Conservation (phyloP, 2,797 vertebrate genomes). For the Gastrophryne carolinensis region DNA sequence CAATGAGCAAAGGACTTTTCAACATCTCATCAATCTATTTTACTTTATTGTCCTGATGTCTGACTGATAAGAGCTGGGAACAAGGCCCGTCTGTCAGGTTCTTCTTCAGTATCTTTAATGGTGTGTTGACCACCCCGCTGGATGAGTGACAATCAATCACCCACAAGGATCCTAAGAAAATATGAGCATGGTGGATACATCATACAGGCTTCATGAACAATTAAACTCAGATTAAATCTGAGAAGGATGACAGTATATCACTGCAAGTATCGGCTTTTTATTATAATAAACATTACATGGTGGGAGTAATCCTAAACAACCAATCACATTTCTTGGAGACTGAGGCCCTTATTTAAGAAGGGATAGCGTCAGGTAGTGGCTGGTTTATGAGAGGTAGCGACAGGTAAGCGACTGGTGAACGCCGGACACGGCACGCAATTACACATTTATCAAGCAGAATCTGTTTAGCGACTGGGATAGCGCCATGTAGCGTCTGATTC, state of each 20-base stretch:
- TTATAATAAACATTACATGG: too few species aligned
- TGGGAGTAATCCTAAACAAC: background rate
- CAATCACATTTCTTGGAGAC: background rate
- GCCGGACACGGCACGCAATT: too few species aligned
- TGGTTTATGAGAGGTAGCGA: too few species aligned
- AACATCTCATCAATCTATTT: constrained; percentile 37
- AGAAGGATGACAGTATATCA: background rate
- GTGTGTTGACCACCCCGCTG: constrained; percentile 16
- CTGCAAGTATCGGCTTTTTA: background rate
- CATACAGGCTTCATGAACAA: background rate
- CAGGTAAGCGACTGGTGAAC: too few species aligned
- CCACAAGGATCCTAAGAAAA: background rate
- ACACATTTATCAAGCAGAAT: too few species aligned
- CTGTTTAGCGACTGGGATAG: too few species aligned
- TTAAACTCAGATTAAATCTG: background rate
- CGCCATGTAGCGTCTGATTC: too few species aligned
- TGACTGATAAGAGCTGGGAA: constrained; percentile 29
- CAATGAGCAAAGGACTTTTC: constrained; percentile 34
- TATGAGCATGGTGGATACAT: background rate
- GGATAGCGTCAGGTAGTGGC: too few species aligned
- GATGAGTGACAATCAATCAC: background rate
- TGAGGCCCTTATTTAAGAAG: too few species aligned
- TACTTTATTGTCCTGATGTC: constrained; percentile 40
- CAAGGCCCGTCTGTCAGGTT: constrained; percentile 13
- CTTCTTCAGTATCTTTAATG: background rate